Evolutionary conservation across 1,140 invertebrate genomes (phyloP).

Genomic region (Monomorium pharaonis): DNA sequence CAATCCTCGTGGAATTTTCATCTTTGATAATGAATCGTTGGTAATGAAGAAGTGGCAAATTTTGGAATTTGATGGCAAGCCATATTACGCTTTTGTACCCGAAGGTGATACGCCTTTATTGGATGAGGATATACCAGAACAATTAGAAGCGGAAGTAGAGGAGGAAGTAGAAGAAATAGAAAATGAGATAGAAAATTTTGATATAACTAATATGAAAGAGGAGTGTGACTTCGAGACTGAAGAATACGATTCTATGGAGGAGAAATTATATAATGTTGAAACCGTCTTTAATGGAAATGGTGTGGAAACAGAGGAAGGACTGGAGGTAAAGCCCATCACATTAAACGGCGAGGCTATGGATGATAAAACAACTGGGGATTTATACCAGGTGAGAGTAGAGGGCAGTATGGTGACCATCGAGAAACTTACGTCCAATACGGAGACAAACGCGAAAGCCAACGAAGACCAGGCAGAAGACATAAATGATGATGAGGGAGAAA

Average conservation of each 20-base stretch:
- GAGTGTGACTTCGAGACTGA: constrained; percentile 51
- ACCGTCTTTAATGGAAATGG: constrained; percentile 81
- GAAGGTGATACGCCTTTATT: constrained; percentile 78
- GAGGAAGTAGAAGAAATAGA: constrained; percentile 34
- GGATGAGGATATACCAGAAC: constrained; percentile 68
- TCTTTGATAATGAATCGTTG: constrained; percentile 82
- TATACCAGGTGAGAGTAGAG: constrained; percentile 78
- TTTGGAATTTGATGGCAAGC: constrained; percentile 83
- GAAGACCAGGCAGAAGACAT: constrained; percentile 29
- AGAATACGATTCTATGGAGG: constrained; percentile 56
- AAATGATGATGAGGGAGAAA: constrained; percentile 62
- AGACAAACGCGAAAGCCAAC: not conserved
- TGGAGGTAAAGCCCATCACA: constrained; percentile 62
- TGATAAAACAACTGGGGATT: constrained; percentile 52
- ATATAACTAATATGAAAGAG: constrained; percentile 5
- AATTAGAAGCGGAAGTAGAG: constrained; percentile 66
- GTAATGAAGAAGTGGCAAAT: constrained; percentile 85
- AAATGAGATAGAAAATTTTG: not conserved
- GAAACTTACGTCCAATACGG: constrained; percentile 59
- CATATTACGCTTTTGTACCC: constrained; percentile 83
- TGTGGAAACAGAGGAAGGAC: constrained; percentile 35
- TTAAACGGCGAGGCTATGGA: constrained; percentile 61
- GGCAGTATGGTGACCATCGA: constrained; percentile 75
- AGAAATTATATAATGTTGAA: constrained; percentile 76
- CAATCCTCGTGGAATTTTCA: constrained; percentile 79